phyloP scores from a whole-genome alignment of 2,113 vertebrate genomes.

The Cairina moschata region DNA sequence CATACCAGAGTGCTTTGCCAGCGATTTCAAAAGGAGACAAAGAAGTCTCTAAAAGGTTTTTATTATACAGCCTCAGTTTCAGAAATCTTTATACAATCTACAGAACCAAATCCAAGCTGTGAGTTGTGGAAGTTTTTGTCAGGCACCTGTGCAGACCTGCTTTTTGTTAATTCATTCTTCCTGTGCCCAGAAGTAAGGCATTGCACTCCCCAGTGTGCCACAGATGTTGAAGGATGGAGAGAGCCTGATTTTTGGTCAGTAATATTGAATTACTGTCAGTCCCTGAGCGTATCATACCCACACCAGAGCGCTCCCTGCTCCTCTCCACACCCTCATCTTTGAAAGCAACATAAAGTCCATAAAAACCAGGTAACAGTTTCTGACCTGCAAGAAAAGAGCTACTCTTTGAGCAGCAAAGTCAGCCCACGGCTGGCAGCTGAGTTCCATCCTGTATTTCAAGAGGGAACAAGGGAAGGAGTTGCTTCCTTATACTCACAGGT shows the following conservation, averaged over 20 bases:
- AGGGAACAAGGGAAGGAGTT: background rate
- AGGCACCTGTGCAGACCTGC: background rate
- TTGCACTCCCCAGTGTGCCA: background rate
- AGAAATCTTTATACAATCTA: background rate
- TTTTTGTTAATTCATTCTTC: background rate
- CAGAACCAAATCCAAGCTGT: background rate
- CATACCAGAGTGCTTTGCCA: background rate
- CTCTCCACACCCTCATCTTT: background rate
- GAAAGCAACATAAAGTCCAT: background rate
- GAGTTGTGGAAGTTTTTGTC: background rate
- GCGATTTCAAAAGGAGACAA: background rate
- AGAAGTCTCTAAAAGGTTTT: background rate
- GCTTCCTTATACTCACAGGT: background rate
- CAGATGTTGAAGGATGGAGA: background rate
- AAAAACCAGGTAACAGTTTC: background rate
- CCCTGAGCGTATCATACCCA: background rate
- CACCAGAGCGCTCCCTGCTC: background rate
- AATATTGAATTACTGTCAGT: background rate
- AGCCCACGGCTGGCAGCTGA: background rate
- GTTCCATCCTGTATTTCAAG: background rate
- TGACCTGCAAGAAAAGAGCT: background rate
- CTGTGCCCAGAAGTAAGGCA: background rate
- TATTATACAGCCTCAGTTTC: background rate
- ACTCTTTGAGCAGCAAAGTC: background rate
- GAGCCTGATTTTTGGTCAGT: fast-evolving